A percentile compares a stretch with the other conserved stretches of the same genome.
Evolutionary conservation across 2,797 vertebrate genomes (phyloP).

Genomic region (Megalops cyprinoides): DNA sequence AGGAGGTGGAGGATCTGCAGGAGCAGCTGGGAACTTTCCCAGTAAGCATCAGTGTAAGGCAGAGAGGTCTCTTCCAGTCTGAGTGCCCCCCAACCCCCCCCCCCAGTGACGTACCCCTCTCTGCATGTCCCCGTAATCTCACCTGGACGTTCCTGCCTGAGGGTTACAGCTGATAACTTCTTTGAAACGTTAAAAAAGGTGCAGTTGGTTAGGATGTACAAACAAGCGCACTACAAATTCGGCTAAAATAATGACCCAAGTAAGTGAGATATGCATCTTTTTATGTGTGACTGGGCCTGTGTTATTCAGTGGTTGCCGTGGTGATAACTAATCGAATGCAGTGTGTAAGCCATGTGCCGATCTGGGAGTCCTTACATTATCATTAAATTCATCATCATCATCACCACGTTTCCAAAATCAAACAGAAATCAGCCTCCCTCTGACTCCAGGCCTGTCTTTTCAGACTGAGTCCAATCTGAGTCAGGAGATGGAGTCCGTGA

Average conservation of each 20-base stretch:
- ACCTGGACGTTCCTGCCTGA: too few species aligned
- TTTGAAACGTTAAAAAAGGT: too few species aligned
- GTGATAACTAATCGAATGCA: neutral
- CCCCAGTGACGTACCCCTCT: too few species aligned
- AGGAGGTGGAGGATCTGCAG: conserved; percentile 96
- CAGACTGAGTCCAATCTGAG: conserved; percentile 96
- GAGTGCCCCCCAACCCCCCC: too few species aligned
- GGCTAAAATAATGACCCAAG: too few species aligned
- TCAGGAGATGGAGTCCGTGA: conserved; percentile 98
- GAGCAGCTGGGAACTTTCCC: conserved; percentile 93
- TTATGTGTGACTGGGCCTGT: neutral
- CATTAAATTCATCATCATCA: too few species aligned
- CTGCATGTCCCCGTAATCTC: too few species aligned
- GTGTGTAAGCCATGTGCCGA: too few species aligned
- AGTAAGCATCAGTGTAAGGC: conserved; percentile 85
- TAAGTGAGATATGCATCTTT: neutral
- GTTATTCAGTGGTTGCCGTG: neutral
- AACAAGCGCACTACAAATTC: too few species aligned
- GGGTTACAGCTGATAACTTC: too few species aligned
- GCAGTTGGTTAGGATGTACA: too few species aligned
- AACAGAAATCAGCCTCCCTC: neutral
- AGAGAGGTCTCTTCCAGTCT: conserved; percentile 72
- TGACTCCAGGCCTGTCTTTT: conserved; percentile 19
- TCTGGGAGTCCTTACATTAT: too few species aligned
- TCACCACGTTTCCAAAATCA: neutral